Base-by-base conservation (phyloP, 2,113 vertebrate species). In the Heloderma charlesbogerti region DNA sequence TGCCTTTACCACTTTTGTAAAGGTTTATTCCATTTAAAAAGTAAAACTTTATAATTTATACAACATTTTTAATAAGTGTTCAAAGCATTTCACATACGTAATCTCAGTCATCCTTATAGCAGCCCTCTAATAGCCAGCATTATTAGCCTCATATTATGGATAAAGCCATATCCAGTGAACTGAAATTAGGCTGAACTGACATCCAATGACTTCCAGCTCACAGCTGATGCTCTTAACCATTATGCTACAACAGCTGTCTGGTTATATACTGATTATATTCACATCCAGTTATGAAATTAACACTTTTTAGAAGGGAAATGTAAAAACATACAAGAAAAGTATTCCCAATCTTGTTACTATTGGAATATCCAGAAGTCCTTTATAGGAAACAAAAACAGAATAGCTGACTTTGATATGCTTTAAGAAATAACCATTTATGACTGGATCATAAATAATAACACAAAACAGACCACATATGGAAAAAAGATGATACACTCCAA, bases 401-500 rank as follows among this genome's bases (percentile, higher is more conserved):
- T 34, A 93, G 80, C 15, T 18, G 92, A 93, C 91, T 92, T 43
- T 92, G 90, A 94, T 93, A 93, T 45, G 48, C n/a, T 90, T 88
- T 88, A 90, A 79, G 78, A 91, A 88, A 93, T 66, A 90, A 71
- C 88, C 20, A 82, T 93, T 91, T 88, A 88, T 43, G 88, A 93
- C 92, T 82, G 69, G n/a, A 94, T 88, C 94, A 94, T 93, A 95
- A 91, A 92, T 48, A 69, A 69, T 92, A 95, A 92, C 40, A 84
- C 75, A 94, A 94, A 92, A 63, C 89, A 95, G 84, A 92, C 1
- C 91, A 83, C 89, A 94, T 86, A 87, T 92, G 91, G 93, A 93
- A 15, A 91, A 96, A 94, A 95, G 84, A 93, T 91, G 80, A 89
- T 63, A 92, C 45, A 93, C 88, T 43, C 15, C 74, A 92, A 0